These are phyloP conservation scores for Sciurus vulgaris DNA, from an alignment of 2,797 vertebrate genomes.

Conservation along the genomic window DNA sequence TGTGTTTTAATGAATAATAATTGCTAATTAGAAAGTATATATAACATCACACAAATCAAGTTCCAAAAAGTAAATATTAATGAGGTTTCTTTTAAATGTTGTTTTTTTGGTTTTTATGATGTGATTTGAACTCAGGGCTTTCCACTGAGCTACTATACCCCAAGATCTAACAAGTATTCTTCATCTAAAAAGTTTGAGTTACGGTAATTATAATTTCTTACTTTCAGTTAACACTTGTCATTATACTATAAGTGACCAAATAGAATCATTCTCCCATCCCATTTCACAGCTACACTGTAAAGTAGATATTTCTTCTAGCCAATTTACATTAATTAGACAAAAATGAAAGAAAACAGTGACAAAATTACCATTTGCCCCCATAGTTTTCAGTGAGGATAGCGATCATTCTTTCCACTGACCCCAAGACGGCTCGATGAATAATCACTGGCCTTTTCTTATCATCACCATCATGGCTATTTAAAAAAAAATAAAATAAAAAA, in stretches of 20 bases:
- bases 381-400: slow-evolving; percentile 99
- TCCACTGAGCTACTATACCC: neutral
- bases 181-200: neutral
- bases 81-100: neutral
- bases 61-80: slow-evolving; percentile 26
- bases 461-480: slow-evolving; percentile 94
- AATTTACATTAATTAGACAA: neutral
- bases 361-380: slow-evolving; percentile 96
- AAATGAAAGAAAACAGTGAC: neutral
- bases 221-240: neutral
- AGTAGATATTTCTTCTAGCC: neutral
- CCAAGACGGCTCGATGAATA: slow-evolving; percentile 97
- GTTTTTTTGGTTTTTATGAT: neutral
- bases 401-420: slow-evolving; percentile 99
- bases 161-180: neutral
- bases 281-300: neutral
- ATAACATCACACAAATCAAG: neutral
- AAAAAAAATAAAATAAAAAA: neutral
- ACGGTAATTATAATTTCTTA: neutral
- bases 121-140: neutral
- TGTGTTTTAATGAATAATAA: neutral
- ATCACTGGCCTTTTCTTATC: slow-evolving; percentile 98
- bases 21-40: neutral
- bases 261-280: neutral
- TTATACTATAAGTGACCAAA: neutral